phyloP scores from a whole-genome alignment of 2,888 invertebrate species.

The Eurois occulta region DNA sequence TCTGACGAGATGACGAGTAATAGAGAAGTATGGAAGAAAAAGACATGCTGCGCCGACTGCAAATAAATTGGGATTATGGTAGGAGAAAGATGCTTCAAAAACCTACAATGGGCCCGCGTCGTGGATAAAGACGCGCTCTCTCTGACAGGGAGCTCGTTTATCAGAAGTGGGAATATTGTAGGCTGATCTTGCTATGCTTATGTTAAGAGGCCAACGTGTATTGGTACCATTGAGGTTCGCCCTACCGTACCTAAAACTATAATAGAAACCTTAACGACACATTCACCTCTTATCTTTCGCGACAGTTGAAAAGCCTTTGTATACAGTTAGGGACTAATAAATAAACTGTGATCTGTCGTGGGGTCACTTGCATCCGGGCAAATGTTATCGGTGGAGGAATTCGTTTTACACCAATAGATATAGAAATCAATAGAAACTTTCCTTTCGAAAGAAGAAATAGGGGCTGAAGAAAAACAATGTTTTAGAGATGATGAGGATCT shows the following conservation, averaged over 20 bases:
- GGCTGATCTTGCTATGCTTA: not conserved
- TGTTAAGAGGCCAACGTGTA: not conserved
- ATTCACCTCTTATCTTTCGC: conserved; percentile 49
- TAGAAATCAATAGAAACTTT: conserved; percentile 44
- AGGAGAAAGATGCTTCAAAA: not conserved
- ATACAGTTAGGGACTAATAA: conserved; percentile 57
- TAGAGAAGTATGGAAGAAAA: not conserved
- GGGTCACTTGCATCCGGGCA: conserved; percentile 49
- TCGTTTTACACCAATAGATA: conserved; percentile 39
- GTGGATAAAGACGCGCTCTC: not conserved
- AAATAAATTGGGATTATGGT: not conserved
- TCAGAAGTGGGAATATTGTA: not conserved
- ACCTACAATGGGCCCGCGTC: not conserved
- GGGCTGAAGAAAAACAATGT: not conserved
- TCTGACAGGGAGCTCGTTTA: not conserved
- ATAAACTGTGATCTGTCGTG: conserved; percentile 54
- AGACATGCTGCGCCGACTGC: not conserved
- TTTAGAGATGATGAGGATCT: not conserved
- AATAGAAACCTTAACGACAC: conserved; percentile 45
- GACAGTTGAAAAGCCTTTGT: conserved; percentile 65
- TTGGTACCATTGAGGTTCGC: not conserved
- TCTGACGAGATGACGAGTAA: not conserved
- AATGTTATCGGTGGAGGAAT: conserved; percentile 48
- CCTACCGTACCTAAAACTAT: conserved; percentile 9
- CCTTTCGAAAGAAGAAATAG: not conserved